Evolutionary conservation across 1,140 invertebrate species (phyloP), one percentile per base, ranked within the genome.

Genomic region (Heliconius melpomene): DNA sequence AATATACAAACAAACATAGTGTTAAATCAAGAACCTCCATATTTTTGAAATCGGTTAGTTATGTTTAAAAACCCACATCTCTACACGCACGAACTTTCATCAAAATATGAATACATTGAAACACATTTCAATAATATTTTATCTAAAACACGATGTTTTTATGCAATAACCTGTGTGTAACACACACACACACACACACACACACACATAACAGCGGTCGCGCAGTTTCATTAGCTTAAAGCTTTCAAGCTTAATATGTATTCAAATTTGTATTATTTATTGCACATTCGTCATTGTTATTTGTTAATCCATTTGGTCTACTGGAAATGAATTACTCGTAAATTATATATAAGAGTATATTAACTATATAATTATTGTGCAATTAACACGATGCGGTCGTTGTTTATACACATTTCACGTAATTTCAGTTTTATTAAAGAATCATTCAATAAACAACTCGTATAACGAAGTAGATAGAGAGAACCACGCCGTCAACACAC

Each of bases 221-320:
- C 23, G 23, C 60, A 23, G 57, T 26, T 66, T 66, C 57, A 66
- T 66, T 66, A 66, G 57, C 57, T 60, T 60, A 60, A 66, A 66
- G 11, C 20, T 66, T 29, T 66, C 26, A 5, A 66, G 60, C 26
- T 9, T 66, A 66, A 66, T 26, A 26, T 26, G 29, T 29, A 29
- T 66, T 26, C 11, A 26, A 16, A 9, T 26, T n/a, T 26, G 16
- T 66, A 26, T 29, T 16, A 66, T 66, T 66, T 29, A 66, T 57
- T 16, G 26, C 23, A 23, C 60, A 66, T 29, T 66, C 60, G 9
- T 16, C 60, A 26, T 66, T 29, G 60, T 66, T 66, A 66, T 66
- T 26, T 66, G 60, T 66, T 66, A 26, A 66, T 29, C 11, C 29
- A 26, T 29, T 66, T 26, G 60, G 60, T 66, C 60, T 13, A 9